Percentiles rank a stretch among this genome's conserved stretches.
phyloP scores from a whole-genome alignment of 2,113 vertebrate genomes.

The Oreochromis tanganicae region DNA sequence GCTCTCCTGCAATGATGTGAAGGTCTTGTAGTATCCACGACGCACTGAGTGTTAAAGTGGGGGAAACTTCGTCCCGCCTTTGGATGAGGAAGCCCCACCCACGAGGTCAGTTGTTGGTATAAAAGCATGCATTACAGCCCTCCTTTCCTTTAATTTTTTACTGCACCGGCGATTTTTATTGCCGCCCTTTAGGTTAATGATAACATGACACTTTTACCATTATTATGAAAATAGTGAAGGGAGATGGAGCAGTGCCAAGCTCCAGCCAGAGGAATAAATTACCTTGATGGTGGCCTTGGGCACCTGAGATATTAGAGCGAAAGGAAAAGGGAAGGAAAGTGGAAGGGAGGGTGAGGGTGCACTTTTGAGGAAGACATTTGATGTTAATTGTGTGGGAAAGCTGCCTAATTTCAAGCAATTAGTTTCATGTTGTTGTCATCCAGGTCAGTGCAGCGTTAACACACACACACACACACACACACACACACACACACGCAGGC shows the following conservation, averaged over 20 bases:
- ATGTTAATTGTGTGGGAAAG: conserved; percentile 22
- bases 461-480: not conserved
- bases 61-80: not conserved
- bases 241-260: not conserved
- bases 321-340: not conserved
- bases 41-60: conserved; percentile 27
- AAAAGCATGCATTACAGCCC: not conserved
- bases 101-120: not conserved
- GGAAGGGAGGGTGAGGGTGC: not conserved
- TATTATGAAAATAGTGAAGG: not conserved
- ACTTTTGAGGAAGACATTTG: not conserved
- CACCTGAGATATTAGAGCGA: not conserved
- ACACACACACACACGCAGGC: not conserved
- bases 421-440: conserved; percentile 14
- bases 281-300: not conserved
- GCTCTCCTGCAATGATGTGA: not conserved
- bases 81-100: conserved; percentile 42
- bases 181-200: not conserved
- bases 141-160: not conserved
- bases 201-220: not conserved
- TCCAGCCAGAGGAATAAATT: not conserved
- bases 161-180: not conserved
- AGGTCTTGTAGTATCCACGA: not conserved
- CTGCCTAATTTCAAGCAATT: conserved; percentile 11
- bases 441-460: not conserved